These are phyloP conservation scores for Pangasius sanitwongsei DNA, from an alignment of 2,797 vertebrate genomes.

Conservation along the genomic window DNA sequence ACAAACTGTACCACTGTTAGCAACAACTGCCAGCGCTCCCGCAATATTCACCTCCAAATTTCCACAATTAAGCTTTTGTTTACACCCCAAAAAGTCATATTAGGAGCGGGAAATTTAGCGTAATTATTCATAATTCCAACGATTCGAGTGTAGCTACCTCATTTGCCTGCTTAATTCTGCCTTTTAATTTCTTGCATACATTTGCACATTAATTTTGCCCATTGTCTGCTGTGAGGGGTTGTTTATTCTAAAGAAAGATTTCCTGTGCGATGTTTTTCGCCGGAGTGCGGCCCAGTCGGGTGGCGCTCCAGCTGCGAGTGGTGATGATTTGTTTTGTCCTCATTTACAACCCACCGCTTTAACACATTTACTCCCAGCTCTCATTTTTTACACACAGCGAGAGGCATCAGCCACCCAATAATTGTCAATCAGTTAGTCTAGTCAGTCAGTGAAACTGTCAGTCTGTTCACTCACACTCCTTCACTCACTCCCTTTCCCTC, in stretches of 20 bases:
- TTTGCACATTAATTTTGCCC: conserved; percentile 99
- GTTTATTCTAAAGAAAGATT: conserved; percentile 66
- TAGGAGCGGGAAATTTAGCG: conserved; percentile 89
- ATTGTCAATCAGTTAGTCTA: conserved; percentile 45
- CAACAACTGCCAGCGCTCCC: conserved; percentile 24
- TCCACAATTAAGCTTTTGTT: conserved; percentile 95
- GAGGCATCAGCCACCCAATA: conserved; percentile 43
- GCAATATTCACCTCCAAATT: conserved; percentile 71
- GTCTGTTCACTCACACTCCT: conserved; percentile 18
- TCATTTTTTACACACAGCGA: conserved; percentile 43
- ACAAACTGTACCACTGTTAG: neutral
- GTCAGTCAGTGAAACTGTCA: conserved; percentile 44
- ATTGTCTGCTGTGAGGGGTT: conserved; percentile 82
- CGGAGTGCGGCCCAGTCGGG: conserved; percentile 76
- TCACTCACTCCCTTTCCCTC: conserved; percentile 13
- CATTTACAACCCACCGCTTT: conserved; percentile 70
- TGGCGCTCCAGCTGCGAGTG: conserved; percentile 77
- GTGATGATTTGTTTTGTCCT: conserved; percentile 82
- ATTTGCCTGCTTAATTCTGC: conserved; percentile 93
- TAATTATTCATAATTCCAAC: conserved; percentile 99
- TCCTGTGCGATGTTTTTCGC: conserved; percentile 77
- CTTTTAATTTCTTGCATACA: conserved; percentile 99
- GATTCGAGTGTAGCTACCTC: conserved; percentile 88
- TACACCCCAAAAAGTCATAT: conserved; percentile 89
- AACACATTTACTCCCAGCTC: conserved; percentile 74